Evolutionary conservation across 1,140 invertebrate species (phyloP).

Genomic region (Frieseomelitta varia): DNA sequence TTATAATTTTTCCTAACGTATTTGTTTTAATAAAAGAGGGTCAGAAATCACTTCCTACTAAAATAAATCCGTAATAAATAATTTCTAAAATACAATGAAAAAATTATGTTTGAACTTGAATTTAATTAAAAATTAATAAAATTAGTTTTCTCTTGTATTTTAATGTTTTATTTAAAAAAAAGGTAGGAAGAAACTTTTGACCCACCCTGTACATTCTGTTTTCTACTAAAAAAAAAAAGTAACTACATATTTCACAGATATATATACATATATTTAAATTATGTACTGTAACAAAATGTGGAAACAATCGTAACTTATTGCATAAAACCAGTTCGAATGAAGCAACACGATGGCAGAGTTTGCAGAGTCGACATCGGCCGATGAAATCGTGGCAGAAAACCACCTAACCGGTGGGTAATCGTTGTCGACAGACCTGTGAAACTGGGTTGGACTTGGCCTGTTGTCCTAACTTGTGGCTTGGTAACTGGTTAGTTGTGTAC

Average conservation of each 20-base stretch:
- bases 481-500: background rate
- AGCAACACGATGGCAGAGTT: background rate
- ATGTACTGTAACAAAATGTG: background rate
- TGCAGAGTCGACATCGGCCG: background rate
- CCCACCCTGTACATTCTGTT: too few relatives aligned
- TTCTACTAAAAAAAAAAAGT: too few relatives aligned
- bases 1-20: background rate
- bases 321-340: background rate
- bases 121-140: too few relatives aligned
- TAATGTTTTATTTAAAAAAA: too few relatives aligned
- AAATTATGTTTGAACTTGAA: too few relatives aligned
- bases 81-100: too few relatives aligned
- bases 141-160: too few relatives aligned
- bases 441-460: background rate
- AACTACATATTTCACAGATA: too few relatives aligned
- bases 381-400: background rate
- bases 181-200: too few relatives aligned
- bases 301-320: constrained; percentile 3
- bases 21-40: too few relatives aligned
- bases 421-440: background rate
- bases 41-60: too few relatives aligned
- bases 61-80: too few relatives aligned
- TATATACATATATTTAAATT: background rate
- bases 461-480: background rate
- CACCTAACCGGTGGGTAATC: background rate